Evolutionary conservation across 2,113 vertebrate species (phyloP), one percentile per base, ranked within the genome.

Genomic region (Tragelaphus strepsiceros): DNA sequence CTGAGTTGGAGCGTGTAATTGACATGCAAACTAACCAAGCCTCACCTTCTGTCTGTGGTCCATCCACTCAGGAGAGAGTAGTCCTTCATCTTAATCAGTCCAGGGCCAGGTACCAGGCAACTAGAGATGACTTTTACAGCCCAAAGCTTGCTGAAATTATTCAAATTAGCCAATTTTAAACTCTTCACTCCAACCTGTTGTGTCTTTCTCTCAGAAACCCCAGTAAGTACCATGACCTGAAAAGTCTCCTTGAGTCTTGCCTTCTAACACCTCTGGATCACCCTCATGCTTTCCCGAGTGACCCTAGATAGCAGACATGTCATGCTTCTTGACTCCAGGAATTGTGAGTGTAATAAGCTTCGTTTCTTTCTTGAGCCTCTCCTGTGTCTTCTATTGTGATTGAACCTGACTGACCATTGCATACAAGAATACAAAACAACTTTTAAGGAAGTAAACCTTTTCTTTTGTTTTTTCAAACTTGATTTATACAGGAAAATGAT

Each of bases 261-360:
- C 5, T 11, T 64, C 74, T 64, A 21, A 21, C 4, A 35, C 46
- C 13, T 46, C 81, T 35, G 19, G 56, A 58, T n/a, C 7, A 28
- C 15, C 30, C 51, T 59, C 19, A 4, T 10, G 6, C 17, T 58
- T 62, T 32, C 28, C 54, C 0, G 1, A 1, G 1, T 15, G 58
- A 16, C 30, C 22, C 56, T 86, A 11, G 2, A 16, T 15, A 43
- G 17, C 0, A 0, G 39, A 14, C 0, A 3, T 0, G 1, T 15
- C 49, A 21, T 12, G 43, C 8, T 22, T 46, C 54, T 54, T 35
- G 51, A 46, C 28, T 46, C 30, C 8, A 51, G 16, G 49, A 30
- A 35, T 13, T 16, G 10, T 39, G 30, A 35, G 2, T 54, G 6
- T 30, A 49, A 58, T 35, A 30, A 67, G 16, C 30, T 49, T 28